phyloP scores from a whole-genome alignment of 30 jellyfish, hydroid and myxozoan genomes.

The Cassiopea andromeda region DNA sequence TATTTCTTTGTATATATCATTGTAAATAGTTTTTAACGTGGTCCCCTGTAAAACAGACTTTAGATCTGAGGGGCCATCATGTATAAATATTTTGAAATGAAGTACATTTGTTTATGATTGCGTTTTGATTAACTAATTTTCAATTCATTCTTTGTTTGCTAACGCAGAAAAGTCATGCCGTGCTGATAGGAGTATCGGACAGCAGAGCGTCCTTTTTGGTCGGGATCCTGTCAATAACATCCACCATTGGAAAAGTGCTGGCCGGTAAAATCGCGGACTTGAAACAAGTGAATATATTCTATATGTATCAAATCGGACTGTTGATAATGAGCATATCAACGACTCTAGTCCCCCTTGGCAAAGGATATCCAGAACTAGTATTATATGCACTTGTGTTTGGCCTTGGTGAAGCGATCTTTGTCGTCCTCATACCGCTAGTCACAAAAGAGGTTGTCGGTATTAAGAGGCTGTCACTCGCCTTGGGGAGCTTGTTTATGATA shows the following conservation, averaged over 20 bases:
- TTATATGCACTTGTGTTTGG: conserved; percentile 88
- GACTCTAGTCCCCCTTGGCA: conserved; percentile 86
- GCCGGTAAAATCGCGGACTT: conserved; percentile 95
- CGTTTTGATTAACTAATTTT: too few species aligned
- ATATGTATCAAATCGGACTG: conserved; percentile 82
- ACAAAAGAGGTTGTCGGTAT: conserved; percentile 97
- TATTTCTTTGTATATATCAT: too few species aligned
- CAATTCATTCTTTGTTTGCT: too few species aligned
- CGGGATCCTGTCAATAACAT: conserved; percentile 84
- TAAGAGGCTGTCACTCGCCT: conserved; percentile 84
- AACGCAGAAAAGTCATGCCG: conserved; percentile 91
- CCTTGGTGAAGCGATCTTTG: conserved; percentile 87
- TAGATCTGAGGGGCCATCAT: too few species aligned
- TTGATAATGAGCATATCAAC: conserved; percentile 86
- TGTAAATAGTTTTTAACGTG: too few species aligned
- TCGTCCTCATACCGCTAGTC: conserved; percentile 91
- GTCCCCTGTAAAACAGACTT: too few species aligned
- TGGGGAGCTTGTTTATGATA: conserved; percentile 96
- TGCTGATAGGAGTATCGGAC: conserved; percentile 82
- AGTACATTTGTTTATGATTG: too few species aligned
- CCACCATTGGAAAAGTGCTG: conserved; percentile 87
- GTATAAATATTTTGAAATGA: too few species aligned
- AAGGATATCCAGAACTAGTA: conserved; percentile 79
- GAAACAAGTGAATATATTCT: conserved; percentile 60
- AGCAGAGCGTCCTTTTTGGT: conserved; percentile 86